A percentile compares a stretch with the other conserved stretches of the same genome.
These are phyloP conservation scores for Sapajus apella DNA, from an alignment of 2,113 vertebrate genomes.

Conservation along the genomic window DNA sequence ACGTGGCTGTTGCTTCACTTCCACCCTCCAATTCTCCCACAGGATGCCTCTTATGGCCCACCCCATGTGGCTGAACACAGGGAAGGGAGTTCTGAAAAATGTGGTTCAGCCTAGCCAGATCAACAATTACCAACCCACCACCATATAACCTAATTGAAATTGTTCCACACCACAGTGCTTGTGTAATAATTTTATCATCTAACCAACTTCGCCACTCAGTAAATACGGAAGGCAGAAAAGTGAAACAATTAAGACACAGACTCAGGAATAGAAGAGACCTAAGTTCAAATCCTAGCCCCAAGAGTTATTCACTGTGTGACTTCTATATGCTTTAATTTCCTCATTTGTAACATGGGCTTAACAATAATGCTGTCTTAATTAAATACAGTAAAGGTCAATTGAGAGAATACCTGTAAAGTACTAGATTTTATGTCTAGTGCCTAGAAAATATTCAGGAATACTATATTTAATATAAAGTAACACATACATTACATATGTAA, in stretches of 20 bases:
- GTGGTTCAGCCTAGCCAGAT: not conserved
- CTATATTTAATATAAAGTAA: not conserved
- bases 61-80: rapidly evolving
- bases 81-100: not conserved
- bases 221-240: too few species aligned
- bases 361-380: not conserved
- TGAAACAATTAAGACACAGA: too few species aligned
- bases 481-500: not conserved
- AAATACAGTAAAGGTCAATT: not conserved
- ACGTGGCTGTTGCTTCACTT: rapidly evolving
- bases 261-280: too few species aligned
- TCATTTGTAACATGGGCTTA: too few species aligned
- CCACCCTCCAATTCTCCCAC: not conserved
- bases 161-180: not conserved
- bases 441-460: not conserved
- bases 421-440: not conserved
- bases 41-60: not conserved
- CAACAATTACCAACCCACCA: not conserved
- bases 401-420: not conserved
- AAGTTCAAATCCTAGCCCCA: too few species aligned
- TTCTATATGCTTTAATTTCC: too few species aligned
- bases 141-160: too few species aligned
- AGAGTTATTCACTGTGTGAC: too few species aligned
- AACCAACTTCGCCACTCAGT: too few species aligned
- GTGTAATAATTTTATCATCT: too few species aligned